Evolutionary conservation across 2,888 invertebrate genomes (phyloP), one percentile per base, ranked within the genome.

Genomic region (Lithophane socia): DNA sequence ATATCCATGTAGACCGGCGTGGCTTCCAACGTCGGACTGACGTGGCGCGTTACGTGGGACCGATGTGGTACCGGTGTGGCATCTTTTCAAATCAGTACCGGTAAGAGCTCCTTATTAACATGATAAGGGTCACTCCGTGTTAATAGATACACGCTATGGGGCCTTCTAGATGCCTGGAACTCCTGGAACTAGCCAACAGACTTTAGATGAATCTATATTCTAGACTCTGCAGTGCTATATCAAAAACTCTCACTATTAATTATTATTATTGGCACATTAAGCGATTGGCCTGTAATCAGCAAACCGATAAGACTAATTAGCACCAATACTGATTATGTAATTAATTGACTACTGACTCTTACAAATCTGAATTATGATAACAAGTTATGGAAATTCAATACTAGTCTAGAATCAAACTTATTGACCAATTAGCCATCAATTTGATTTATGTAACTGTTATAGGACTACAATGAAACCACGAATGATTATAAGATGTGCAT

Each of bases 131-230:
- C 13, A 18, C 29, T 13, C 0, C 13, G 16, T 10, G 37, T 7
- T 24, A 47, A 13, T 37, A 13, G 13, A 42, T 13, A 24, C 98
- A 98, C 61, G 97, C 97, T 16, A 98, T 98, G 89, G 97, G 98
- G 56, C 98, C 98, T 16, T 97, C 97, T 0, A 97, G 98, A 88
- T 99, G 99, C 93, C 96, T 99, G 70, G 98, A 99, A 91, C 97
- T 99, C 58, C 95, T 99, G 86, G 99, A 99, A 95, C 96, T 99
- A 88, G 99, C 99, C 66, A 99, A 99, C 94, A 97, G 99, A 76
- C 97, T 99, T 79, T 99, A 99, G 94, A 97, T 99, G 95, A 98
- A 98, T 73, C 97, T 24, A 16, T 67, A 24, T 67, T 2, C 5
- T 13, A 4, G 10, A 56, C 16, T 56, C 12, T 29, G 12, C 1